Evolutionary conservation across 2,888 invertebrate species (phyloP), one percentile per base, ranked within the genome.

Genomic region (Anthrax anthrax): DNA sequence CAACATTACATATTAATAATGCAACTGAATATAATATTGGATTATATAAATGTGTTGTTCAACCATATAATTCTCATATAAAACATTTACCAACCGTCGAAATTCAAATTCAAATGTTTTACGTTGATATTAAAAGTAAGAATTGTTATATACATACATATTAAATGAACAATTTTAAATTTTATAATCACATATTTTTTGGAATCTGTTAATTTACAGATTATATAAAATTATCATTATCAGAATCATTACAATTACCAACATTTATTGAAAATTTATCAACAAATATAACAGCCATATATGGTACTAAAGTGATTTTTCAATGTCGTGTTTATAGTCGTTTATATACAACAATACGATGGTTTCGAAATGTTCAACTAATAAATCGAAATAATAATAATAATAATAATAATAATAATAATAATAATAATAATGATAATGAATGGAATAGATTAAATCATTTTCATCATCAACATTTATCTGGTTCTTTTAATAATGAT

Each of bases 271-370:
- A 62, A 50, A 54, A 57, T 4, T 57, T 58, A 53, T 65, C 64
- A 8, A 14, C 39, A 23, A 67, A 68, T 38, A 58, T 59, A 40
- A 60, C 62, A 1, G 54, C 53, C 1, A 27, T 48, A 1, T 47
- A 55, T 19, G 61, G 61, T 19, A 55, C 55, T 8, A 62, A 60
- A 41, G 61, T 59, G 13, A 63, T 65, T 1, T 60, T 67, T 23
- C 64, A 66, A 50, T 67, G 67, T 36, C 60, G 62, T 5, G 65
- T 66, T 1, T 59, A 60, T 42, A 66, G 68, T 52, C 62, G 61
- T 50, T 60, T 58, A 39, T 61, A 60, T 50, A 58, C 60, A 16
- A 52, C 55, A n/a, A 65, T 69, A 12, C 64, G 63, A 52, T 67
- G 67, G 67, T 65, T 67, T 48, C 57, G 60, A 3, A 58, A 61